These are phyloP conservation scores for Electrona antarctica DNA, from an alignment of 2,113 vertebrate species.

Conservation along the genomic window DNA sequence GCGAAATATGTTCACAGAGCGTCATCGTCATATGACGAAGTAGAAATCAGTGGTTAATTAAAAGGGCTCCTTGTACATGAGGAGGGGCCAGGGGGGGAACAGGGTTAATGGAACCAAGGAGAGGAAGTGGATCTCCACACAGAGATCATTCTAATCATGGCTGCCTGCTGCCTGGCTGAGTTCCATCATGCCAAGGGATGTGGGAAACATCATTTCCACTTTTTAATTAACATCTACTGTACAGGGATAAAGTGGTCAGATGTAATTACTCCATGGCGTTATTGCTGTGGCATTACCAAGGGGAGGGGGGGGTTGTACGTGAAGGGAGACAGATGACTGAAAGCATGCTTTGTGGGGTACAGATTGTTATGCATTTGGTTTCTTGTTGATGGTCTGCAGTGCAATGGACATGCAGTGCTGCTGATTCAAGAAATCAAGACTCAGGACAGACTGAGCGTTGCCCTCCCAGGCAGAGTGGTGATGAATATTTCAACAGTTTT, in stretches of 20 bases:
- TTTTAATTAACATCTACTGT: constrained; percentile 51
- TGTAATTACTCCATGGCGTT: constrained; percentile 46
- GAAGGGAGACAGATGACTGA: constrained; percentile 23
- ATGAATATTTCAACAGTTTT: constrained; percentile 73
- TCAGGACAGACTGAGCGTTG: constrained; percentile 21
- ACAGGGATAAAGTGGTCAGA: constrained; percentile 31
- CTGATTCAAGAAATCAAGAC: not conserved
- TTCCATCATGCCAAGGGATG: constrained; percentile 12
- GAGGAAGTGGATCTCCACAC: constrained; percentile 18
- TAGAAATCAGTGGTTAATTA: no score
- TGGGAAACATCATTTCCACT: constrained; percentile 32
- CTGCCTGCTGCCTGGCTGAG: not conserved
- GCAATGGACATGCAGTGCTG: no score
- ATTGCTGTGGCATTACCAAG: constrained; percentile 16
- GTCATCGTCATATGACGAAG: no score
- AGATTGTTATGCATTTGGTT: not conserved
- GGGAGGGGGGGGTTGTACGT: not conserved
- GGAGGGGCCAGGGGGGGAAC: not conserved
- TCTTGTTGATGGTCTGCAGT: constrained; percentile 8
- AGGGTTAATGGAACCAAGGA: constrained; percentile 21
- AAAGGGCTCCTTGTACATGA: no score
- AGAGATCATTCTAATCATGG: constrained; percentile 29
- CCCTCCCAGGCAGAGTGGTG: constrained; percentile 12
- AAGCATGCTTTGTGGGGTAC: not conserved
- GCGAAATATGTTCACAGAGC: no score